Evolutionary conservation across 1,140 invertebrate genomes (phyloP), one percentile per base, ranked within the genome.

Genomic region (Macrosteles quadrilineatus): DNA sequence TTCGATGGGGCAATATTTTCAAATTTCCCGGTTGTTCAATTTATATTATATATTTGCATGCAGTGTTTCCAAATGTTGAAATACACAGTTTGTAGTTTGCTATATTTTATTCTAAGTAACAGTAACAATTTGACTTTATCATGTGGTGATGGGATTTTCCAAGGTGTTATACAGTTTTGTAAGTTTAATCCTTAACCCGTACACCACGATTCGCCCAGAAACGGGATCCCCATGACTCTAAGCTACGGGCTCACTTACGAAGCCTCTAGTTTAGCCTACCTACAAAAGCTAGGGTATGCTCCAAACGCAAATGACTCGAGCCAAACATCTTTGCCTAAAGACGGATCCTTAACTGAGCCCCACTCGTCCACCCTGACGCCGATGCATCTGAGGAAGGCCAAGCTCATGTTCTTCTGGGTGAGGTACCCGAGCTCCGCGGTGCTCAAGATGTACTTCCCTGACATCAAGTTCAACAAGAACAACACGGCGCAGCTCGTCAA

Each of bases 331-430:
- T 43, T 40, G 59, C 31, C 63, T 12, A 69, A 68, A 66, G 66
- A 68, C 64, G 47, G 53, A 67, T 74, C 76, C 76, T 73, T 77
- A 73, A 77, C 76, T 67, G 70, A 71, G 53, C 87, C 68, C 70
- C 85, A 95, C 90, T 94, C 92, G 83, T 94, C 94, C 80, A 97
- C 94, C 76, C 85, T 99, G 83, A 99, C 97, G 73, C 98, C 98
- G 77, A 98, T 99, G 95, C 98, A 99, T 87, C 91, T 99, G 79
- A 89, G 98, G 78, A 99, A 99, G 83, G 98, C 98, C 59, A 99
- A 99, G 86, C 87, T 99, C 83, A 99, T 99, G 98, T 99, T 99
- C 91, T 99, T 99, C 91, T 99, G 96, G 92, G 96, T 97, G 73
- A 89, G 98, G 76, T 99, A 99, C 84, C 98, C 98, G 45, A 98